These are phyloP conservation scores for Gari tellinella DNA, from an alignment of 2,888 invertebrate genomes.

Conservation along the genomic window DNA sequence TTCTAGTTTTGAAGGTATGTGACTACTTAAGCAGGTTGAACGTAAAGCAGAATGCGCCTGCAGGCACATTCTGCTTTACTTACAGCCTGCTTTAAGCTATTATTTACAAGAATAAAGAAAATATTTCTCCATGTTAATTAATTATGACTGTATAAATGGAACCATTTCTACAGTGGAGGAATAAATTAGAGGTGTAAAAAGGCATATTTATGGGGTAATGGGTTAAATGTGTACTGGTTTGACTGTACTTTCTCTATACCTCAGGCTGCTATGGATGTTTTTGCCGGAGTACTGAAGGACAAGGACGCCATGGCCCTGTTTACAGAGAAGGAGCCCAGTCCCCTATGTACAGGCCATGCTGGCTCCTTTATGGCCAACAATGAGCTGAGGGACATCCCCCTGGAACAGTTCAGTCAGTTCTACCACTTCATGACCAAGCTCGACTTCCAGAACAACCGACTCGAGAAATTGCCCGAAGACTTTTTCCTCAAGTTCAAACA, in stretches of 20 bases:
- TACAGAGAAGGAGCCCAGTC: constrained; percentile 24
- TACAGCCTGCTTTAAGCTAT: too few relatives aligned
- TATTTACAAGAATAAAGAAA: too few relatives aligned
- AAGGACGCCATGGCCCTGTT: constrained; percentile 7
- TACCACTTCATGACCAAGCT: constrained; percentile 63
- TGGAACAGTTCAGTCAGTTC: constrained; percentile 44
- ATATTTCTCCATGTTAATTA: too few relatives aligned
- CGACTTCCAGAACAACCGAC: constrained; percentile 65
- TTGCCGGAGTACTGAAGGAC: constrained; percentile 25
- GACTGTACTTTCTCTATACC: background rate
- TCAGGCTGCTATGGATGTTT: constrained; percentile 41
- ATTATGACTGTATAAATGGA: too few relatives aligned
- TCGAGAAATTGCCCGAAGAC: constrained; percentile 60
- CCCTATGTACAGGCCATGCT: constrained; percentile 65
- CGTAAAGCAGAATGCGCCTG: too few relatives aligned
- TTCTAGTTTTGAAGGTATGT: too few relatives aligned
- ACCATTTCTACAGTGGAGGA: too few relatives aligned
- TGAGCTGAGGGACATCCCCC: constrained; percentile 39
- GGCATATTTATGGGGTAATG: too few relatives aligned
- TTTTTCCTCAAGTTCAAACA: constrained; percentile 49
- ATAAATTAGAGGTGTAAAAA: too few relatives aligned
- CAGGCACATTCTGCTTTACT: too few relatives aligned
- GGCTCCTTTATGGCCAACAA: constrained; percentile 55
- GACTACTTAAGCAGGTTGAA: too few relatives aligned
- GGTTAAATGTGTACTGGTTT: background rate